Percentiles rank a stretch among this genome's conserved stretches.
These are phyloP conservation scores for Rotaria sp. DNA, from an alignment of 2,888 invertebrate genomes.

Conservation along the genomic window DNA sequence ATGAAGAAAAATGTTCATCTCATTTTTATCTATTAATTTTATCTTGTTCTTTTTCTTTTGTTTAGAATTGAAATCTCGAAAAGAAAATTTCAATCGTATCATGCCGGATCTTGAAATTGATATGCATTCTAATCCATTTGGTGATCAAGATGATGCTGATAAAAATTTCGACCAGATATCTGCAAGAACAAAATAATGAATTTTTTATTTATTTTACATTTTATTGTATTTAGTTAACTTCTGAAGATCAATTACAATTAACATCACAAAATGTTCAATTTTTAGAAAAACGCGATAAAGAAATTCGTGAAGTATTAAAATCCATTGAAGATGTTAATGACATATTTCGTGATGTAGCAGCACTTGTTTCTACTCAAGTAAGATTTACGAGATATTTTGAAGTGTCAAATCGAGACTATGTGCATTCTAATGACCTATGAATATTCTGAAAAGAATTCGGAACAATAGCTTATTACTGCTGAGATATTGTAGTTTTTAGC, in stretches of 20 bases:
- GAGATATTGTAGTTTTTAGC: too few species aligned
- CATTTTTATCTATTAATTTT: too few species aligned
- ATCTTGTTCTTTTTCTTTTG: neutral
- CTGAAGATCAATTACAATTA: constrained; percentile 67
- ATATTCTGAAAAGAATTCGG: too few species aligned
- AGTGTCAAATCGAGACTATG: too few species aligned
- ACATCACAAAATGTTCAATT: constrained; percentile 63
- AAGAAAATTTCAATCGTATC: constrained; percentile 22
- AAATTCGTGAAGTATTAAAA: constrained; percentile 80
- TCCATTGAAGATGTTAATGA: constrained; percentile 80
- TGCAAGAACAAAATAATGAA: constrained; percentile 43
- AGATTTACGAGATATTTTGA: too few species aligned
- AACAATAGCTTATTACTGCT: too few species aligned
- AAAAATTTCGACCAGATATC: constrained; percentile 15
- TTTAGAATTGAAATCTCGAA: constrained; percentile 13
- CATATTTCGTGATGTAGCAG: constrained; percentile 71
- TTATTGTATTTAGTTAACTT: constrained; percentile 52
- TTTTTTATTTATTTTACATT: neutral
- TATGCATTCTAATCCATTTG: constrained; percentile 24
- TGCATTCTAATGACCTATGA: too few species aligned
- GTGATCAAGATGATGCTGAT: constrained; percentile 24
- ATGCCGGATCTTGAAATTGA: constrained; percentile 16
- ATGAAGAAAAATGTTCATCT: too few species aligned
- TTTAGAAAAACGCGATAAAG: constrained; percentile 59
- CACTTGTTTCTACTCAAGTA: constrained; percentile 63